Base-by-base conservation (phyloP, 2,113 vertebrate genomes). In the Nasalis larvatus region DNA sequence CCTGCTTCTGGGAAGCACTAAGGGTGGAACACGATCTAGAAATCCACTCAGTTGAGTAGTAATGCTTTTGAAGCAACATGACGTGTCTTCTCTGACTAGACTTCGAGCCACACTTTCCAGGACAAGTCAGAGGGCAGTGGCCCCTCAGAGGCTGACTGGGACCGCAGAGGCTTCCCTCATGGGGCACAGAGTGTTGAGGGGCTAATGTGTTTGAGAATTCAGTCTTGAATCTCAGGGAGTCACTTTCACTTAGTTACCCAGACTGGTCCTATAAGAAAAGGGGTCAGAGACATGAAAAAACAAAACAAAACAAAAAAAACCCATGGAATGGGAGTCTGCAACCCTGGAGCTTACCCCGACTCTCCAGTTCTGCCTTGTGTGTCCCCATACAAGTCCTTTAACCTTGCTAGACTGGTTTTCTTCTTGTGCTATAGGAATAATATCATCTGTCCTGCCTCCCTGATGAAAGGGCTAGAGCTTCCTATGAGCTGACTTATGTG, bases 1-100 rank as follows among this genome's bases (percentile, higher is more conserved):
- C 60, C 89, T 52, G 74, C 78, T 98, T 96, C 97, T 98, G 96
- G 98, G 97, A 98, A 97, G 88, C 91, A n/a, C 88, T 27, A 11
- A 95, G 96, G 93, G 94, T 90, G 92, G 96, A 77, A 94, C 94
- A 90, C 7, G 1, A 93, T 74, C 97, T 97, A 97, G 96, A 97
- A 97, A 96, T 95, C 40, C 94, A 80, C 78, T 93, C 97, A 89
- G 32, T 49, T 95, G 89, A 69, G 95, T 84, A 95, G 90, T 89
- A 78, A 90, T 68, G 91, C 95, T 84, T 96, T 86, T 96, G 96
- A 96, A 96, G 85, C 47, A 30, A 21, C n/a, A 85, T 97, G 95
- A 97, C 17, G 45, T 77, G 97, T 97, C 97, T 96, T 85, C 92
- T 90, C 92, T 3, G 21, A 94, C 32, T 7, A 86, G 90, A 95